Evolutionary conservation across 2,888 invertebrate genomes (phyloP), one percentile per base, ranked within the genome.

Genomic region (Tipula helvola): DNA sequence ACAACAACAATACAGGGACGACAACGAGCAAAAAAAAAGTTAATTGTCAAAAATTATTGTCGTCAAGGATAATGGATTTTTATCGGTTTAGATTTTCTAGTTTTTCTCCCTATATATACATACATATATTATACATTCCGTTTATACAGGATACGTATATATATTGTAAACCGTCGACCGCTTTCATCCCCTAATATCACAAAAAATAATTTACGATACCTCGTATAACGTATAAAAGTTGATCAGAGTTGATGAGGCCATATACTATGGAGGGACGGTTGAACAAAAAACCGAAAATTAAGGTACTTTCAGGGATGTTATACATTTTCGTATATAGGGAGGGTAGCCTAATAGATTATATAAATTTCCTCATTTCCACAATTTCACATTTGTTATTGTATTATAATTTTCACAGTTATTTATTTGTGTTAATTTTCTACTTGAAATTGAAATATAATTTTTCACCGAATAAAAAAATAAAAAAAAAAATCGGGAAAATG

Each of bases 41-140:
- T 84, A 84, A 84, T 84, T 84, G 84, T 84, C 84, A 84, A 84
- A 84, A 84, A 84, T 84, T 84, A 84, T 84, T 84, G 84, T 84
- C 41, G 84, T 84, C 84, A 84, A 84, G 39, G 84, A 84, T 84
- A 84, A 84, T 84, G 84, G 84, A 39, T 84, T 84, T 41, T 36
- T 84, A 84, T 84, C 71, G 71, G 71, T 71, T 71, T 71, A 71
- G 71, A 71, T 71, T 71, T 71, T 71, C 71, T 71, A 71, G 71
- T 71, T 71, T 18, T 71, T 28, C 28, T 71, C 71, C 28, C 71
- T n/a, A n/a, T 71, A 18, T 71, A 28, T 18, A 71, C 28, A 71
- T 71, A 28, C 28, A 28, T 71, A 8, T 71, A 71, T 71, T 71
- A 10, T 28, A 12, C 28, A 28, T 71, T 7, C 7, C 5, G 39